phyloP scores from a whole-genome alignment of 2,888 invertebrate species.

The Drosophila borborema region DNA sequence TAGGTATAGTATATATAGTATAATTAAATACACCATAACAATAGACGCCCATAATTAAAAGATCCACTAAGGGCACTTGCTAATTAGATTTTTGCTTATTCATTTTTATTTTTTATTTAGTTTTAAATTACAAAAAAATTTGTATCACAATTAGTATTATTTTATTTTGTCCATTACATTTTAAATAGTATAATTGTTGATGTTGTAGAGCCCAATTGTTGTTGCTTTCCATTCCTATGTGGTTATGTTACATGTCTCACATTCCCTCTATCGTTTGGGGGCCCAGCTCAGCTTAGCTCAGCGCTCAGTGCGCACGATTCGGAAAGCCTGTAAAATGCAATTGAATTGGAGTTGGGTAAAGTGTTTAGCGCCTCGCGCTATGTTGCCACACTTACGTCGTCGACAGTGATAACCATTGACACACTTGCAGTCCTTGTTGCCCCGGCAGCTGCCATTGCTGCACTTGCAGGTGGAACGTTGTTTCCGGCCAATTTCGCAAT shows the following conservation, averaged over 20 bases:
- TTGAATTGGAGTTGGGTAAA: neutral
- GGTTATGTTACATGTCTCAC: slow-evolving; percentile 49
- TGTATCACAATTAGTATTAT: slow-evolving; percentile 78
- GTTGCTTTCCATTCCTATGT: slow-evolving; percentile 14
- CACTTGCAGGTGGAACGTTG: slow-evolving; percentile 91
- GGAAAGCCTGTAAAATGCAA: slow-evolving; percentile 43
- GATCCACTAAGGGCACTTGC: neutral
- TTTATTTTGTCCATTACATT: slow-evolving; percentile 64
- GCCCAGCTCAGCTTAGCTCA: slow-evolving; percentile 9
- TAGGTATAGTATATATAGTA: neutral
- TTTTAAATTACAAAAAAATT: slow-evolving; percentile 77
- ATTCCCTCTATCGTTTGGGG: slow-evolving; percentile 18
- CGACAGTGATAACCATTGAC: slow-evolving; percentile 94
- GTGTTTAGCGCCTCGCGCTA: neutral
- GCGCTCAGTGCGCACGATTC: slow-evolving; percentile 44
- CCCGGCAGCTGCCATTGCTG: slow-evolving; percentile 91
- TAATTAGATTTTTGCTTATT: slow-evolving; percentile 16
- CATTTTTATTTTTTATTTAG: slow-evolving; percentile 60
- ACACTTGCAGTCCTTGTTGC: slow-evolving; percentile 90
- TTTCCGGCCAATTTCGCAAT: slow-evolving; percentile 94
- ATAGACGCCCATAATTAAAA: neutral
- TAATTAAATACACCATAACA: slow-evolving; percentile 4
- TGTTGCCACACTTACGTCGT: slow-evolving; percentile 87
- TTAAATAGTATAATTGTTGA: slow-evolving; percentile 51
- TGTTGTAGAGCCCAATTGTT: slow-evolving; percentile 38